Conservation (phyloP, 2,888 invertebrate species). For the Notocelia uddmanniana region DNA sequence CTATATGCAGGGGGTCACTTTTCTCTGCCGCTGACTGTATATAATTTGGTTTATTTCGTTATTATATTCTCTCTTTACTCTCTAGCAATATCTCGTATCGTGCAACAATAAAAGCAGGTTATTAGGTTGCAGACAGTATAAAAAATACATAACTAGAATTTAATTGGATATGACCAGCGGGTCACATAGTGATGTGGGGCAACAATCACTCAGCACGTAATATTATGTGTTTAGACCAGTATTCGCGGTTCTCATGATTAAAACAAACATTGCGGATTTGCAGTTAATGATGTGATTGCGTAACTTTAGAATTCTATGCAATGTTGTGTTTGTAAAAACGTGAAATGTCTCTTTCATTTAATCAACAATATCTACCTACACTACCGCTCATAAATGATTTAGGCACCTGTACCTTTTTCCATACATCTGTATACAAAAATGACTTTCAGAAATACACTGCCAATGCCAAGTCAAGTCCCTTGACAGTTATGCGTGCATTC, state of each 20-base stretch:
- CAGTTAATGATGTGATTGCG: not conserved
- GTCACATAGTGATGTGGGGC: not conserved
- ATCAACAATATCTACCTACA: too few relatives aligned
- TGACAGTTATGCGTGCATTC: too few relatives aligned
- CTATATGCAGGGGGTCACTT: too few relatives aligned
- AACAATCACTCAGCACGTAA: slow-evolving; percentile 4
- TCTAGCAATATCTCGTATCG: not conserved
- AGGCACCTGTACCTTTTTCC: too few relatives aligned
- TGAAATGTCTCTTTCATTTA: too few relatives aligned
- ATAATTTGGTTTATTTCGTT: too few relatives aligned
- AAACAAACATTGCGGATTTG: slow-evolving; percentile 17
- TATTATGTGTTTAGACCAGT: slow-evolving; percentile 3
- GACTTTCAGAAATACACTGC: too few relatives aligned
- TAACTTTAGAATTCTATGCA: not conserved
- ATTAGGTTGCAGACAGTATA: not conserved
- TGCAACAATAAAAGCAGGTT: slow-evolving; percentile 3
- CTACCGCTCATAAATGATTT: too few relatives aligned
- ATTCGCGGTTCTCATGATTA: slow-evolving; percentile 3
- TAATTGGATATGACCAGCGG: slow-evolving; percentile 3
- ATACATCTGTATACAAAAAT: too few relatives aligned
- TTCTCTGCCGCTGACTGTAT: too few relatives aligned
- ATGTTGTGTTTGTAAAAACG: too few relatives aligned
- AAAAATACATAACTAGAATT: slow-evolving; percentile 9
- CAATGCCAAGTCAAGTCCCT: too few relatives aligned
- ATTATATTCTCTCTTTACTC: not conserved